Conservation (phyloP, 2,797 vertebrate genomes). For the Malurus leucopterus region DNA sequence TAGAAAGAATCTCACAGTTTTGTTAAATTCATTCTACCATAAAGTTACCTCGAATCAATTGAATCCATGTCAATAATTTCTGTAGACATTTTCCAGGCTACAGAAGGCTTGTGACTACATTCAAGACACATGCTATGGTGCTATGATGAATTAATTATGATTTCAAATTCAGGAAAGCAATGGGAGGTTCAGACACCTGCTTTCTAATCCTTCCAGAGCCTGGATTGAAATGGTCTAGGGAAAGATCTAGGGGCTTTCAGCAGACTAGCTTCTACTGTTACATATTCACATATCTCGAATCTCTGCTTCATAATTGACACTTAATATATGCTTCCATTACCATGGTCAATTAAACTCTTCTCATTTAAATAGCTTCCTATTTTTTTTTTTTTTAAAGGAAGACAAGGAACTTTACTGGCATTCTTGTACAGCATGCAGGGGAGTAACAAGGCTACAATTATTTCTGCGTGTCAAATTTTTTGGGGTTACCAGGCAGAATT, state of each 20-base stretch:
- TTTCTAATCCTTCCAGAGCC: background rate
- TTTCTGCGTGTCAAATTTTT: background rate
- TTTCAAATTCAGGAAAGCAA: background rate
- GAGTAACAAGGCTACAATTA: background rate
- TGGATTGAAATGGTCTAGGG: background rate
- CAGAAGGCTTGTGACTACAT: background rate
- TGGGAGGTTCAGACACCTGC: background rate
- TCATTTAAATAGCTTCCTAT: background rate
- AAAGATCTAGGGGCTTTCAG: background rate
- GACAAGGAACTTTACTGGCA: background rate
- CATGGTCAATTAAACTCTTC: background rate
- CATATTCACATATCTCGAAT: background rate
- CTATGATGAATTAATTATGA: background rate
- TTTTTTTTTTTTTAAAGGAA: background rate
- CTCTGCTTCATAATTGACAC: background rate
- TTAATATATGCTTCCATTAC: background rate
- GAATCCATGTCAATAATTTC: background rate
- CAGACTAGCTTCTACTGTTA: background rate
- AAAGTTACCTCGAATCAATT: background rate
- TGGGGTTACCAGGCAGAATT: background rate
- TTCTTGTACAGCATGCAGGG: background rate
- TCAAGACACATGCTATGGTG: background rate
- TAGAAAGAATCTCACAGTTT: background rate
- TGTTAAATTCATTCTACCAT: background rate
- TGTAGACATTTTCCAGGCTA: background rate